Evolutionary conservation across 2,797 vertebrate species (phyloP).

Genomic region (Cheirogaleus major): DNA sequence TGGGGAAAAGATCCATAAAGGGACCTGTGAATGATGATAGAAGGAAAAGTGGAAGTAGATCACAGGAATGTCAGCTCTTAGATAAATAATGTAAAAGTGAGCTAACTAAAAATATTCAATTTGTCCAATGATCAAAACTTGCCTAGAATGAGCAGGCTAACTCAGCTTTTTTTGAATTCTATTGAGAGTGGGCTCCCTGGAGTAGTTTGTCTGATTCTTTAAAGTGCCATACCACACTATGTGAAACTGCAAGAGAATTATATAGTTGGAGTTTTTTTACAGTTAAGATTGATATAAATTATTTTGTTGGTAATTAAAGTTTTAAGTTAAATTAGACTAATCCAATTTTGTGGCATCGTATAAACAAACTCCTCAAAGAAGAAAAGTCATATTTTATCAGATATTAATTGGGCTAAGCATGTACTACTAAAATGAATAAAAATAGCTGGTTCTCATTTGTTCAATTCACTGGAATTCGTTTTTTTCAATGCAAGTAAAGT

Average conservation of each 20-base stretch:
- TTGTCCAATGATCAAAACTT: slow-evolving; percentile 68
- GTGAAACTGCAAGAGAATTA: not conserved
- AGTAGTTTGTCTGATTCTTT: not conserved
- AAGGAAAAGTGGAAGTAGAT: slow-evolving; percentile 46
- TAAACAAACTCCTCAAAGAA: not conserved
- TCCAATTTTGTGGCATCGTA: not conserved
- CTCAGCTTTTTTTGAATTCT: not conserved
- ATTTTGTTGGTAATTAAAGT: not conserved
- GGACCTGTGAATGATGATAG: not conserved
- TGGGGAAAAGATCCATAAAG: not conserved
- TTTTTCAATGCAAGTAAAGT: not conserved
- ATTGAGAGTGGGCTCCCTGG: not conserved
- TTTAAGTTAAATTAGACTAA: slow-evolving; percentile 14
- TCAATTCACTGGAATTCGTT: not conserved
- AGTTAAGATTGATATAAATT: not conserved
- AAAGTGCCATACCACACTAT: not conserved
- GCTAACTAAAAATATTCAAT: slow-evolving; percentile 60
- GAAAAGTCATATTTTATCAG: not conserved
- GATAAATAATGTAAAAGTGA: slow-evolving; percentile 65
- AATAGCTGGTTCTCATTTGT: not conserved
- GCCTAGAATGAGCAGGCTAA: not conserved
- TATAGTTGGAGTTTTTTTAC: not conserved
- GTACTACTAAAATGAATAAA: not conserved
- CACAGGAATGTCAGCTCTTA: slow-evolving; percentile 54
- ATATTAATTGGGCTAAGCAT: not conserved